These are phyloP conservation scores for Celastrina argiolus DNA, from an alignment of 2,888 invertebrate genomes.

Conservation along the genomic window DNA sequence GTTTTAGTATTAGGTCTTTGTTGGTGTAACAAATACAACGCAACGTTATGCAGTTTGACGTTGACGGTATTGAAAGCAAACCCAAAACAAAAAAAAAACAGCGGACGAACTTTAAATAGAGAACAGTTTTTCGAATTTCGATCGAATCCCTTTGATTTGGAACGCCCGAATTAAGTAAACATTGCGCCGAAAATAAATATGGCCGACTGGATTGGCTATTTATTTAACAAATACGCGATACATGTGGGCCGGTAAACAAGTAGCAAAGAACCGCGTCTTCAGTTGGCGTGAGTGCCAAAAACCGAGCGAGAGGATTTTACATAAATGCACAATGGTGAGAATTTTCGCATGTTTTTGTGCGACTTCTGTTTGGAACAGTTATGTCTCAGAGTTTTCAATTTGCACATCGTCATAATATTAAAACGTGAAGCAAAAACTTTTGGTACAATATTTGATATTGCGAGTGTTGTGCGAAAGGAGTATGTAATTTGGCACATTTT, in stretches of 20 bases:
- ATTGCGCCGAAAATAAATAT: slow-evolving; percentile 14
- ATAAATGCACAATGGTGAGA: not conserved
- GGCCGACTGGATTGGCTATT: slow-evolving; percentile 4
- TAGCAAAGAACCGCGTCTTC: not conserved
- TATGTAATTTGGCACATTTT: too few species aligned
- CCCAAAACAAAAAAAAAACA: not conserved
- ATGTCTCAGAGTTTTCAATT: too few species aligned
- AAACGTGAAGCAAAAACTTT: too few species aligned
- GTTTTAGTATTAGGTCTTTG: too few species aligned
- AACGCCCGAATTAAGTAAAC: slow-evolving; percentile 1
- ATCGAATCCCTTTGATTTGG: not conserved
- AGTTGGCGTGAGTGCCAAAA: slow-evolving; percentile 5
- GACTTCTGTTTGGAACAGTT: not conserved
- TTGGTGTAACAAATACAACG: not conserved
- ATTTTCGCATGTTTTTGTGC: not conserved
- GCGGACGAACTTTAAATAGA: not conserved
- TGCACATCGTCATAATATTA: too few species aligned
- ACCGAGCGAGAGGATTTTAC: not conserved
- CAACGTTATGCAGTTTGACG: not conserved
- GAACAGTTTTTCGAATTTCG: not conserved
- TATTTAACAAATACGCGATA: slow-evolving; percentile 15
- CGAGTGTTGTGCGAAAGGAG: too few species aligned
- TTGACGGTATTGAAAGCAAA: not conserved
- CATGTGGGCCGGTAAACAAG: slow-evolving; percentile 11
- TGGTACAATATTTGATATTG: too few species aligned